Base-by-base conservation (phyloP, 2,888 invertebrate species). In the Cephus spinipes region DNA sequence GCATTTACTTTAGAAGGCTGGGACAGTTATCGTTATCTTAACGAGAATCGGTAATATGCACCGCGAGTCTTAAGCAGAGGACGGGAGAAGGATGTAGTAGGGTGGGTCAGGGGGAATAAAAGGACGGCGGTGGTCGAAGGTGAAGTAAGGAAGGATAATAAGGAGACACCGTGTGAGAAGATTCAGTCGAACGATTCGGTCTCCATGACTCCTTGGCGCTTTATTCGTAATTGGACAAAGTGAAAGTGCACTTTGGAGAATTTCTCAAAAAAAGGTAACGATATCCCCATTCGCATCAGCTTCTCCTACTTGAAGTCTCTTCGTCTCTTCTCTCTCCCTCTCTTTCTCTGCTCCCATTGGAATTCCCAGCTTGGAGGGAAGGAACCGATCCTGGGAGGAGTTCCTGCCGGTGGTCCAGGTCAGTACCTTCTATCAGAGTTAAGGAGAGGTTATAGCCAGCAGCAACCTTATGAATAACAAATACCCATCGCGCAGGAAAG, bases 41-140 rank as follows among this genome's bases (percentile, higher is more conserved):
- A 88, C 86, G 87, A 89, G 87, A 86, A 89, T 89, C 89, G 85
- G 84, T 87, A 83, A 88, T 89, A 88, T 89, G 88, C 87, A 81
- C 80, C 82, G 80, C 79, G 80, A 33, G 33, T 11, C 71, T 55
- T 55, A 23, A 23, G 23, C 23, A 55, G 55, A 55, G 23, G 9
- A 55, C 23, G 15, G 55, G 23, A 23, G 55, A 55, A 55, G 55
- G 23, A 9, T 55, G 9, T 1, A 23, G 31, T 31, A 31, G 31
- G 40, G 4, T 2, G 15, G 2, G 4, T 36, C 12, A 36, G 55
- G 55, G 1, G 2, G 1, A 23, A 9, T 9, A 23, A 23, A 55
- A 55, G 9, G 9, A 55, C 55, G 2, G 9, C 9, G 55, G 2
- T 55, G 55, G 55, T 55, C 23, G 55, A 55, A 55, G 55, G 55